These are phyloP conservation scores for Circaetus cinerascens DNA, from an alignment of 2,113 vertebrate species.

Conservation along the genomic window DNA sequence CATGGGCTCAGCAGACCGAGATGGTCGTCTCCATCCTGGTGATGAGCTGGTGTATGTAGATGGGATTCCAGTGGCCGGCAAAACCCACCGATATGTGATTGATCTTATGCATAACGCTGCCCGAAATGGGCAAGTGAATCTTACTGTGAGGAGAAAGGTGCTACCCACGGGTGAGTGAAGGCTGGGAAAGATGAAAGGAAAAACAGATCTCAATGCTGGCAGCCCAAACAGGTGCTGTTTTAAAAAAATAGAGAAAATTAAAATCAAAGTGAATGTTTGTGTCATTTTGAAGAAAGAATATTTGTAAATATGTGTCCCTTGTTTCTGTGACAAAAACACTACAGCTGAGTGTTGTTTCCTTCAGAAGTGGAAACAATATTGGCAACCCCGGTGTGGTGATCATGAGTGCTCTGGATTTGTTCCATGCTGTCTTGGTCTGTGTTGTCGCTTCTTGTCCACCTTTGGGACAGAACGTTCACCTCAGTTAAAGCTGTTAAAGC, in stretches of 20 bases:
- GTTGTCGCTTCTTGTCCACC: background rate
- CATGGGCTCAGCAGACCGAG: conserved; percentile 94
- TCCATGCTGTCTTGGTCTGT: conserved; percentile 18
- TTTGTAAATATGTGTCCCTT: background rate
- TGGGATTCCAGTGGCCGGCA: conserved; percentile 91
- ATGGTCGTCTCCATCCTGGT: conserved; percentile 92
- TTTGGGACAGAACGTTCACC: background rate
- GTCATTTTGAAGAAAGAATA: background rate
- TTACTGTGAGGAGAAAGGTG: conserved; percentile 91
- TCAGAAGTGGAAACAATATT: background rate
- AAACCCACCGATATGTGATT: conserved; percentile 96
- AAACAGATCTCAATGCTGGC: background rate
- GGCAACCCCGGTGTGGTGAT: background rate
- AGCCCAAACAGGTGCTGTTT: background rate
- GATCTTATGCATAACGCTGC: conserved; percentile 97
- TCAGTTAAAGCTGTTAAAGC: background rate
- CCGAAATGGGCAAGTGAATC: conserved; percentile 91
- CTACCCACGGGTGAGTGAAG: conserved; percentile 79
- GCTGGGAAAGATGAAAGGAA: background rate
- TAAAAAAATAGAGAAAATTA: background rate
- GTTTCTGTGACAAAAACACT: background rate
- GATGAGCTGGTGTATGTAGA: conserved; percentile 95
- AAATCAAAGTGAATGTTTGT: background rate
- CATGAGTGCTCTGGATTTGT: conserved; percentile 23
- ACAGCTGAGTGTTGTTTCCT: background rate